Percentiles rank a stretch among this genome's conserved stretches.
Evolutionary conservation across 2,888 invertebrate species (phyloP).

Genomic region (Neoitamus cyanurus): DNA sequence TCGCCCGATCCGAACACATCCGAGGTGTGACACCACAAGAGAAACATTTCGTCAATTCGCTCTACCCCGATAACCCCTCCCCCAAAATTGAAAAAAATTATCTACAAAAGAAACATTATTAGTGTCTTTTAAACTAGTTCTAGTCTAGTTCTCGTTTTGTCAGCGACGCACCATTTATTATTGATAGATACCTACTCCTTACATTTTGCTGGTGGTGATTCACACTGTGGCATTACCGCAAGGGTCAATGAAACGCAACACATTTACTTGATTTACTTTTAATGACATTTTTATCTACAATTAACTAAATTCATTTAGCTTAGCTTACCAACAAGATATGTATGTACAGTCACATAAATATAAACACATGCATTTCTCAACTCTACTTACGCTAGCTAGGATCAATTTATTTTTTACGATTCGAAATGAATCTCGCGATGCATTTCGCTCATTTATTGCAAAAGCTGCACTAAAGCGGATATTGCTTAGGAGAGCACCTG

Average conservation of each 20-base stretch:
- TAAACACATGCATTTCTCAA: conserved; percentile 32
- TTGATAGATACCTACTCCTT: too few species aligned
- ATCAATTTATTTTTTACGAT: conserved; percentile 1
- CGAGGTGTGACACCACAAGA: too few species aligned
- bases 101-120: too few species aligned
- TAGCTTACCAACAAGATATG: conserved; percentile 38
- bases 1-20: too few species aligned
- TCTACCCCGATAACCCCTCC: too few species aligned
- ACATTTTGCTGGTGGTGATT: too few species aligned
- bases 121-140: too few species aligned
- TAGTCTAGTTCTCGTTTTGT: too few species aligned
- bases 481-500: not conserved
- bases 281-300: conserved; percentile 41
- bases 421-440: not conserved
- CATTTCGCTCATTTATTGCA: not conserved
- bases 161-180: too few species aligned
- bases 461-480: not conserved
- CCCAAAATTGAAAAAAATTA: too few species aligned
- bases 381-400: not conserved
- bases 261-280: conserved; percentile 11
- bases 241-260: not conserved
- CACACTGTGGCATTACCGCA: too few species aligned
- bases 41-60: too few species aligned
- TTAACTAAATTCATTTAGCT: conserved; percentile 12
- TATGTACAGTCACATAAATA: conserved; percentile 38